Evolutionary conservation across 64 coral and sea anemone genomes (phyloP).

Genomic region (Platygyra sinensis): DNA sequence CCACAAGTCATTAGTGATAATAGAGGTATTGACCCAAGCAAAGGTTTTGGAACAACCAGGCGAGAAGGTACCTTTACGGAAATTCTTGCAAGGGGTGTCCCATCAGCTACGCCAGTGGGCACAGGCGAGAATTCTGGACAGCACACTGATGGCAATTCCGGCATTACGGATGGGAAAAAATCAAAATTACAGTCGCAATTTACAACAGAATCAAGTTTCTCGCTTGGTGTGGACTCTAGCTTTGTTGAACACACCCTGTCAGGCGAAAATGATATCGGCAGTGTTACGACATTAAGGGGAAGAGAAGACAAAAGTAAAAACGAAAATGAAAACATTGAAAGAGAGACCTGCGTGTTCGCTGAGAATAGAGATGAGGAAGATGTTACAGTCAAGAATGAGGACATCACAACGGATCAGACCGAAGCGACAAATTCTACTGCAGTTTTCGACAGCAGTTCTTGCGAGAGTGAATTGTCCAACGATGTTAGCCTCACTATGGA

Average conservation of each 20-base stretch:
- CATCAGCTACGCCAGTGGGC: background rate
- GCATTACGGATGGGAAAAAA: background rate
- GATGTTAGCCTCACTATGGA: conserved; percentile 15
- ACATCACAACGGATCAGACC: background rate
- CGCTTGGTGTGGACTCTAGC: background rate
- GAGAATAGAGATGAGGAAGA: background rate
- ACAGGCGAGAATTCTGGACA: background rate
- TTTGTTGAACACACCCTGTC: background rate
- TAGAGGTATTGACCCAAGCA: background rate
- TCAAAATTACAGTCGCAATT: background rate
- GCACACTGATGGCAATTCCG: background rate
- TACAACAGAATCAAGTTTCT: background rate
- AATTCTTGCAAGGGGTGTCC: background rate
- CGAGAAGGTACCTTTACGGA: background rate
- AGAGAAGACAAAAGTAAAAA: background rate
- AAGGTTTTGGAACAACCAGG: background rate
- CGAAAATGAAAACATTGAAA: background rate
- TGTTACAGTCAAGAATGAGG: background rate
- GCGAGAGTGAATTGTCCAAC: background rate
- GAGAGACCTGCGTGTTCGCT: background rate
- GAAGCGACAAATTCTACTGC: background rate
- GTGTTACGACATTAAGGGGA: background rate
- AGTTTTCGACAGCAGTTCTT: conserved; percentile 27
- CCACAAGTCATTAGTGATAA: background rate
- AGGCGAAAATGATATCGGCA: background rate